Conservation (phyloP, 30 jellyfish, hydroid and myxozoan genomes). For the Cassiopea xamachana region DNA sequence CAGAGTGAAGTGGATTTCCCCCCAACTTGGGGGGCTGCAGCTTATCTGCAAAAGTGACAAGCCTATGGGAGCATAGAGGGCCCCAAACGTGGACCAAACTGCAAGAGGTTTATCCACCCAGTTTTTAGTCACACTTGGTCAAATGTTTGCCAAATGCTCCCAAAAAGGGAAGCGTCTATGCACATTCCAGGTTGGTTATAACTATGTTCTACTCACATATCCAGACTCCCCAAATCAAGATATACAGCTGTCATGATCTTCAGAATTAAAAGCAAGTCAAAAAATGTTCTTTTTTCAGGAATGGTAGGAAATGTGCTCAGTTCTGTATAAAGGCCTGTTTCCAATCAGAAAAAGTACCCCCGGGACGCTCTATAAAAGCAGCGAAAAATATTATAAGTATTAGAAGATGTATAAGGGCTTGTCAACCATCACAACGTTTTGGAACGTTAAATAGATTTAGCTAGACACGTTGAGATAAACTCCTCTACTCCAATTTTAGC, state of each 20-base stretch:
- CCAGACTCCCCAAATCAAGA: no score
- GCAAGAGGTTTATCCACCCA: no score
- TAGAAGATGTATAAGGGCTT: background rate
- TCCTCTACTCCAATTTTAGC: constrained; percentile 25
- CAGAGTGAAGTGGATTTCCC: no score
- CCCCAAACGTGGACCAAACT: no score
- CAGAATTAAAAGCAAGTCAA: background rate
- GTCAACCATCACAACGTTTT: background rate
- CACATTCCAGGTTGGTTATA: no score
- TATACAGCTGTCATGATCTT: background rate
- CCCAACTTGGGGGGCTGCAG: no score
- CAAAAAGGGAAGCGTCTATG: no score
- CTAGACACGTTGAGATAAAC: background rate
- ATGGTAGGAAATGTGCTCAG: background rate
- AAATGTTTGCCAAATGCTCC: no score
- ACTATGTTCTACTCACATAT: no score
- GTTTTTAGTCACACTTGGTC: no score
- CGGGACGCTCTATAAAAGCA: background rate
- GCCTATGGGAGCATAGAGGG: no score
- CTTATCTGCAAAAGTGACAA: no score
- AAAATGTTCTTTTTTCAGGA: background rate
- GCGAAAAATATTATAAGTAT: background rate
- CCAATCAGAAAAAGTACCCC: background rate
- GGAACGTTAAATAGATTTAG: background rate
- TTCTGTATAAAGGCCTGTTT: background rate